Evolutionary conservation across 2,797 vertebrate species (phyloP).

Genomic region (Buceros bicornis): DNA sequence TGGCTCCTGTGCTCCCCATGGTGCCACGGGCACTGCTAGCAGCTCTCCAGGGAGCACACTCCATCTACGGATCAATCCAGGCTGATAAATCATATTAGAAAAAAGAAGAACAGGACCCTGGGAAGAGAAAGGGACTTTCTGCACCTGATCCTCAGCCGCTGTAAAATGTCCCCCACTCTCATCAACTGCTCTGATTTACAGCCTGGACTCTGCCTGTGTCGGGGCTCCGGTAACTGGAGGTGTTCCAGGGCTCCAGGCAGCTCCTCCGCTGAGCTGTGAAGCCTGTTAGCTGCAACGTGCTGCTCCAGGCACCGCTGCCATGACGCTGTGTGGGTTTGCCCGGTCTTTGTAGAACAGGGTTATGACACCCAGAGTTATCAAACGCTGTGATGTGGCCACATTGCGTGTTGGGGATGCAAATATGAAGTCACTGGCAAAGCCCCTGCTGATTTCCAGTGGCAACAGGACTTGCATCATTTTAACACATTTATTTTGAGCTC

Average conservation of each 20-base stretch:
- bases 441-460: not conserved
- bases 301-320: not conserved
- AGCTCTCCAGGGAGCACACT: not conserved
- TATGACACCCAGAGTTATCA: not conserved
- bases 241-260: not conserved
- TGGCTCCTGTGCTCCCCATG: not conserved
- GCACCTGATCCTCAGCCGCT: not conserved
- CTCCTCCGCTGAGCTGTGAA: not conserved
- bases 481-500: not conserved
- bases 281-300: not conserved
- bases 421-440: not conserved
- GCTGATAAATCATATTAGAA: not conserved
- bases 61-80: not conserved
- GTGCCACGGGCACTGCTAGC: not conserved
- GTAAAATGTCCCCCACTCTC: not conserved
- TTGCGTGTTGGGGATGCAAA: not conserved
- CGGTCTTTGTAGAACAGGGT: not conserved
- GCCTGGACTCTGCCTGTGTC: not conserved
- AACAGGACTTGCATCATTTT: not conserved
- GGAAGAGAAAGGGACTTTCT: not conserved
- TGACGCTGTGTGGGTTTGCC: not conserved
- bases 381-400: not conserved
- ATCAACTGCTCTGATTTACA: not conserved
- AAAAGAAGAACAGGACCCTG: not conserved
- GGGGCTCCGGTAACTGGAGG: not conserved